Percentiles rank a stretch among this genome's conserved stretches.
Evolutionary conservation across 2,888 invertebrate genomes (phyloP).

Genomic region (Microdon myrmicae): DNA sequence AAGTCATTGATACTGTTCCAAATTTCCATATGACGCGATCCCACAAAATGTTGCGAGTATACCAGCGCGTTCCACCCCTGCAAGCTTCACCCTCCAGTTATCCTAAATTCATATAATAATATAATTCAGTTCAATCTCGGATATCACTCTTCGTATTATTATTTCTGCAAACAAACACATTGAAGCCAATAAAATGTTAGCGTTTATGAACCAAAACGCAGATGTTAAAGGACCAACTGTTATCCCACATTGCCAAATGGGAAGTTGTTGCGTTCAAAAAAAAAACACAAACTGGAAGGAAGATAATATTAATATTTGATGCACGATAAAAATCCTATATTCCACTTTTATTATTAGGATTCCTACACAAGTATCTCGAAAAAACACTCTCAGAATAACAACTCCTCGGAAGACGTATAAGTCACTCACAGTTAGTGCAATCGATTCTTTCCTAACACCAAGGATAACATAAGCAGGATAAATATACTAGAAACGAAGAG

Average conservation of each 20-base stretch:
- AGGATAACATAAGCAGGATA: slow-evolving; percentile 12
- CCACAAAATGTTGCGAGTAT: slow-evolving; percentile 11
- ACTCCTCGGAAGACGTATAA: slow-evolving; percentile 36
- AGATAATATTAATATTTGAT: slow-evolving; percentile 46
- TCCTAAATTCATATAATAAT: slow-evolving; percentile 43
- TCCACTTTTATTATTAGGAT: slow-evolving; percentile 15
- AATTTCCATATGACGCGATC: slow-evolving; percentile 11
- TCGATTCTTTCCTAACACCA: background rate
- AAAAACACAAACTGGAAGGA: slow-evolving; percentile 15
- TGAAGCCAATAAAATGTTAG: slow-evolving; percentile 45
- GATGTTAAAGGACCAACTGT: slow-evolving; percentile 29
- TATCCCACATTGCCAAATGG: slow-evolving; percentile 21
- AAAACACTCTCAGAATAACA: slow-evolving; percentile 33
- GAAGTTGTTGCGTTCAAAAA: too few species aligned
- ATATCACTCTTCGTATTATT: slow-evolving; percentile 51
- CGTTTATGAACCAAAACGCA: slow-evolving; percentile 6
- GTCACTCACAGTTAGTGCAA: slow-evolving; percentile 16
- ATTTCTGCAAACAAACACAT: slow-evolving; percentile 47
- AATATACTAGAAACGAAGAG: background rate
- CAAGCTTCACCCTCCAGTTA: slow-evolving; percentile 12
- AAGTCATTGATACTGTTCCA: background rate
- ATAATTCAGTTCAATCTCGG: slow-evolving; percentile 46
- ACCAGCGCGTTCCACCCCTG: background rate
- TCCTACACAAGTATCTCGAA: slow-evolving; percentile 5
- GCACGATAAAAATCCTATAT: slow-evolving; percentile 44